Evolutionary conservation across 1,140 invertebrate species (phyloP).

Genomic region (Trypoxylus dichotomus): DNA sequence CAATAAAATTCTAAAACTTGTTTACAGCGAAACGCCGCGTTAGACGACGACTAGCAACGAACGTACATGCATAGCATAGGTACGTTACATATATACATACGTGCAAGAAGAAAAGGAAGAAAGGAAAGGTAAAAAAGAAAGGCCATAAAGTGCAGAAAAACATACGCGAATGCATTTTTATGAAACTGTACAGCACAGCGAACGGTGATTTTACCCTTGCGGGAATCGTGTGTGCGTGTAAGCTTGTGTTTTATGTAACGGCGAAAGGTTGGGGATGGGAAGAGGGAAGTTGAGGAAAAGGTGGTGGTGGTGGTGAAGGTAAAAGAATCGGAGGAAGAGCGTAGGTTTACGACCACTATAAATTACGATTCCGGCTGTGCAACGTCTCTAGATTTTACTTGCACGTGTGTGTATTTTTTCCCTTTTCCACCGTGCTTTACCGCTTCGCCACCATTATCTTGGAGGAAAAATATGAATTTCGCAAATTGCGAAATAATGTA

Average conservation of each 20-base stretch:
- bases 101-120: background rate
- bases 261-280: background rate
- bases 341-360: conserved; percentile 14
- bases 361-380: conserved; percentile 9
- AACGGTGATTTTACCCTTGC: background rate
- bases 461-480: background rate
- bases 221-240: background rate
- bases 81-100: background rate
- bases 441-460: conserved; percentile 12
- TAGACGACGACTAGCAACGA: background rate
- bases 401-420: conserved; percentile 5
- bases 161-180: conserved; percentile 24
- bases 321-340: background rate
- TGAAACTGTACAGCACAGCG: conserved; percentile 6
- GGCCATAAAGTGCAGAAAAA: conserved; percentile 12
- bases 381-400: conserved; percentile 20
- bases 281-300: background rate
- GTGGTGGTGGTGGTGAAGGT: background rate
- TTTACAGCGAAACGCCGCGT: background rate
- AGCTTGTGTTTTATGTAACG: conserved; percentile 20
- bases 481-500: conserved; percentile 25
- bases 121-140: background rate
- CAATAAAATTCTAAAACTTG: conserved; percentile 6
- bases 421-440: background rate
- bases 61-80: background rate